Base-by-base conservation (phyloP, 2,888 invertebrate species). In the Linnaemya tessellans region DNA sequence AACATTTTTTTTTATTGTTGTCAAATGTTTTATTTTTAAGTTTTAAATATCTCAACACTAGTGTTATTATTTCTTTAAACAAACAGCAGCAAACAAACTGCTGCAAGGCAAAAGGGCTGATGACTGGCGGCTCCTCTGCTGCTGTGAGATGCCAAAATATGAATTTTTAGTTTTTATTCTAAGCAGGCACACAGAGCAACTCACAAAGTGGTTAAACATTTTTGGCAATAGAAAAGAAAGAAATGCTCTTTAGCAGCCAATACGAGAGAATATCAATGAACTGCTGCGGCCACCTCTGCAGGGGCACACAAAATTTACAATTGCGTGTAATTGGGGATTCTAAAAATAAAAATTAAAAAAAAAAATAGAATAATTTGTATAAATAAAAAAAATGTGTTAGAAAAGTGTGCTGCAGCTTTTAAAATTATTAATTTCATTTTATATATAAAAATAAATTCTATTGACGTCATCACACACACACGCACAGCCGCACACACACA, bases 361-460 rank as follows among this genome's bases (percentile, higher is more conserved):
- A 15, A n/a, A n/a, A n/a, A 56, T 7, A 30, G 71, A 64, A 62
- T 38, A 78, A 67, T 58, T 77, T 46, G 67, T 35, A 30, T 35
- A 13, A 67, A 73, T 35, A 60, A 0, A 8, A 25, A 71, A n/a
- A 60, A 1, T 10, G 51, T 80, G 70, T 22, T 46, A 64, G 1
- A 60, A 22, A 70, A n/a, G 7, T 43, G 22, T 49, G 35, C 8
- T 68, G 20, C 67, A 20, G 46, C 67, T 70, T 41, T 67, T 73
- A 35, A 73, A 70, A 78, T 68, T 46, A 78, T 80, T 65, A 46
- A 77, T 78, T 70, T 73, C 46, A 67, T 75, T 80, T 77, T 73
- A 1, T 41, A 54, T 85, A 65, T 85, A 85, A 82, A 85, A 82
- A 85, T 85, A 85, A 73, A 70, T 65, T 58, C 74, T 13, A 85